Evolutionary conservation across 2,113 vertebrate species (phyloP).

Genomic region (Crotalus tigris): DNA sequence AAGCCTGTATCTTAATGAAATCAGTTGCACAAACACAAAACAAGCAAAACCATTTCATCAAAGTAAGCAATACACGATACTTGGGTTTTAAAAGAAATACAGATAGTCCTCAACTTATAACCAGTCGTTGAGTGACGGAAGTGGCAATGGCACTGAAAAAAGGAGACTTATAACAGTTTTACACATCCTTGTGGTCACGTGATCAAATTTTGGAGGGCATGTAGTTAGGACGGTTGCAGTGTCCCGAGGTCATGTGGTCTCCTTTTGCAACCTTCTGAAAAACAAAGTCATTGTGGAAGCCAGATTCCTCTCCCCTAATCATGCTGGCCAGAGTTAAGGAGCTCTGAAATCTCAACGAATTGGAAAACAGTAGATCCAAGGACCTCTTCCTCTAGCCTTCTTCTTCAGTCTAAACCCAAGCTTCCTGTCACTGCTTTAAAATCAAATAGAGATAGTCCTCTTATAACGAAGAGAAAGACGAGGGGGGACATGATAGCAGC

Average conservation of each 20-base stretch:
- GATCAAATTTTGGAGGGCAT: no score
- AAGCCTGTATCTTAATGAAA: background rate
- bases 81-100: background rate
- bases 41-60: background rate
- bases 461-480: no score
- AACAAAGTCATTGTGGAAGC: background rate
- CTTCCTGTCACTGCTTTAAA: background rate
- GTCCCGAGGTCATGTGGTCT: background rate
- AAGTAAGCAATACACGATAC: no score
- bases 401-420: background rate
- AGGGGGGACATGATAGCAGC: no score
- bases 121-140: background rate
- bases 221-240: no score
- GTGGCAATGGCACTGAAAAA: background rate
- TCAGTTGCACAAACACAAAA: background rate
- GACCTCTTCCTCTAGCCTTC: background rate
- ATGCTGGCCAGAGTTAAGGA: background rate
- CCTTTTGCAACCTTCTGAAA: background rate
- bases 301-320: background rate
- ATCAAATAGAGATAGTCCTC: background rate
- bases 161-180: background rate
- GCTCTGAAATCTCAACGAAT: background rate
- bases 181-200: no score
- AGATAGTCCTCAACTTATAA: background rate
- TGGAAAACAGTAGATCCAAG: background rate